A percentile compares a stretch with the other conserved stretches of the same genome.
Evolutionary conservation across 1,140 invertebrate species (phyloP).

Genomic region (Lasioglossum baleicum): DNA sequence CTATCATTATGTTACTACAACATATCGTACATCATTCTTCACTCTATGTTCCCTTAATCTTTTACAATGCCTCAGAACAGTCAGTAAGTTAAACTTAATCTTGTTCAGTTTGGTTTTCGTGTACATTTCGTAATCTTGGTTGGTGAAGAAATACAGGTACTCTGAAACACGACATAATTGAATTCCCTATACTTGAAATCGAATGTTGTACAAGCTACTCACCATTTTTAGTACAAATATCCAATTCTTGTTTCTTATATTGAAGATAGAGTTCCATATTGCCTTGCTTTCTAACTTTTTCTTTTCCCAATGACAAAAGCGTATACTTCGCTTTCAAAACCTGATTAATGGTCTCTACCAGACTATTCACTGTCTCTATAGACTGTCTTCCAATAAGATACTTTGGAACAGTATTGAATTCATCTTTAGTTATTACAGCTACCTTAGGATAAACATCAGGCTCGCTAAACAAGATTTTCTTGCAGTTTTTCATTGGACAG

Average conservation of each 20-base stretch:
- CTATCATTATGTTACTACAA: slow-evolving; percentile 38
- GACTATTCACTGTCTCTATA: slow-evolving; percentile 65
- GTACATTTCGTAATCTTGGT: slow-evolving; percentile 71
- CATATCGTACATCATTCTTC: slow-evolving; percentile 69
- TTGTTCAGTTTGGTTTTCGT: slow-evolving; percentile 72
- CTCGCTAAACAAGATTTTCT: slow-evolving; percentile 70
- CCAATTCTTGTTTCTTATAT: slow-evolving; percentile 68
- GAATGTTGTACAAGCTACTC: slow-evolving; percentile 14
- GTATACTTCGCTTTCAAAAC: slow-evolving; percentile 72
- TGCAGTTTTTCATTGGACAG: slow-evolving; percentile 56
- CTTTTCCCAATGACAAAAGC: slow-evolving; percentile 68
- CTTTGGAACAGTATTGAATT: slow-evolving; percentile 73
- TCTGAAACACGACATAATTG: slow-evolving; percentile 63
- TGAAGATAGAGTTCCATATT: slow-evolving; percentile 71
- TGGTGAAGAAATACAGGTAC: slow-evolving; percentile 71
- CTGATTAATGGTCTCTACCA: slow-evolving; percentile 71
- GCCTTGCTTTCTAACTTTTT: slow-evolving; percentile 71
- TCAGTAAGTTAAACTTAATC: slow-evolving; percentile 73
- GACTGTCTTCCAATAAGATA: slow-evolving; percentile 74
- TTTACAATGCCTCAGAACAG: slow-evolving; percentile 73
- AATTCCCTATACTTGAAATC: background rate
- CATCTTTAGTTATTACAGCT: slow-evolving; percentile 53
- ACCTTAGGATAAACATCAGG: slow-evolving; percentile 58
- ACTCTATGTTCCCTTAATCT: slow-evolving; percentile 68
- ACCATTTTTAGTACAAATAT: slow-evolving; percentile 60